Percentiles rank a stretch among this genome's conserved stretches.
Evolutionary conservation across 2,888 invertebrate genomes (phyloP).

Genomic region (Isoperla grammatica): DNA sequence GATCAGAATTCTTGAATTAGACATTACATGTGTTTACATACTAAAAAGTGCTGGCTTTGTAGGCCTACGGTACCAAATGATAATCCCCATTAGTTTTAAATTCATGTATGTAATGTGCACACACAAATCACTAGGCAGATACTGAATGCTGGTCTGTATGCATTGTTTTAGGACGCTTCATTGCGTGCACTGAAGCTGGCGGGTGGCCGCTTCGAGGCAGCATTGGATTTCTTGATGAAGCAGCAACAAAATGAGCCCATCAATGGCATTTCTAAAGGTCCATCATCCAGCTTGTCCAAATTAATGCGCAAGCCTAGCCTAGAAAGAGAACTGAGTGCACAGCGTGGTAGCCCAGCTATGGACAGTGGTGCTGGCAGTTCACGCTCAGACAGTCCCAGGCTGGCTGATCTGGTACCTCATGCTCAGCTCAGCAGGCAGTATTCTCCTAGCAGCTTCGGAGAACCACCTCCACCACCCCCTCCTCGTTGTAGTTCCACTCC

Average conservation of each 20-base stretch:
- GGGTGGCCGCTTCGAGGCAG: constrained; percentile 64
- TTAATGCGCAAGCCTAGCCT: constrained; percentile 83
- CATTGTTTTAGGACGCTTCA: constrained; percentile 56
- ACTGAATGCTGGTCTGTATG: no score
- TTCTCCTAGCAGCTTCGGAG: constrained; percentile 56
- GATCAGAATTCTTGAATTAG: no score
- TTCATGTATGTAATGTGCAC: no score
- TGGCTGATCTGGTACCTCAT: constrained; percentile 51
- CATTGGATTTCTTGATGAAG: constrained; percentile 44
- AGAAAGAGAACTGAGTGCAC: constrained; percentile 70
- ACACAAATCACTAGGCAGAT: no score
- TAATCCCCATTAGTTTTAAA: no score
- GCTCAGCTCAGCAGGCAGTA: constrained; percentile 66
- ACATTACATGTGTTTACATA: no score
- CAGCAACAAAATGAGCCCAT: constrained; percentile 54
- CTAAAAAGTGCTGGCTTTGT: no score
- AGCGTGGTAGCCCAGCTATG: constrained; percentile 75
- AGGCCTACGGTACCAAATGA: no score
- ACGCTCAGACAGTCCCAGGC: constrained; percentile 81
- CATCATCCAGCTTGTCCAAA: constrained; percentile 50
- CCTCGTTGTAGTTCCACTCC: constrained; percentile 66
- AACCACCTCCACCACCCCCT: constrained; percentile 66
- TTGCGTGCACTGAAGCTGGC: constrained; percentile 62
- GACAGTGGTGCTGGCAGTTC: constrained; percentile 86
- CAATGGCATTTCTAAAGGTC: constrained; percentile 49